Evolutionary conservation across 2,888 invertebrate species (phyloP), one percentile per base, ranked within the genome.

Genomic region (Rhingia rostrata): DNA sequence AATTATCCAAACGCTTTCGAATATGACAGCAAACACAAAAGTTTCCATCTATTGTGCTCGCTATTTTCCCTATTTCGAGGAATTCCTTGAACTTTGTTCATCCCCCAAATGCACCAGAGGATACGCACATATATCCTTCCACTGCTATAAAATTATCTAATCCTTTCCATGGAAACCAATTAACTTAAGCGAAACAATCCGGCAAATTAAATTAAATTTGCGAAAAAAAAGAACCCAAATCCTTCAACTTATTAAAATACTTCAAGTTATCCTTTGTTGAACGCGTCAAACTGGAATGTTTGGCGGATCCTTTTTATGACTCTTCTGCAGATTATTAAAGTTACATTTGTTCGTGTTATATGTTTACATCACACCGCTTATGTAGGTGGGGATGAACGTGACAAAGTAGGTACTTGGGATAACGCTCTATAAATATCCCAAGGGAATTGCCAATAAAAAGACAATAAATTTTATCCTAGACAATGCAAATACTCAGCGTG

Each of bases 391-490:
- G 37, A 67, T 67, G 53, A 37, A 60, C 61, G 75, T 53, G 67
- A 60, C 61, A 69, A 77, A 61, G 61, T 53, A 41, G 22, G 53
- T 45, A 37, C 5, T 14, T 6, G 37, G 39, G 39, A 54, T 32
- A 22, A 54, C 37, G n/a, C 51, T 60, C 51, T 54, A 72, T 72
- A 22, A 22, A 22, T 22, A 22, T 22, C 61, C 32, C 35, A 22
- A 45, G 75, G 61, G 69, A 77, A 67, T 77, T 60, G 41, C 61
- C 61, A 77, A 77, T 77, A 77, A 77, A 77, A 67, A 67, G 14
- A 14, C 9, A 47, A 61, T 77, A 61, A 77, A 77, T 69, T 60
- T 67, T 67, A 53, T 22, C 22, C 22, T 22, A 22, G 22, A 22
- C 22, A 22, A 22, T 22, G 22, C 22, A 22, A 22, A 22, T 22